Base-by-base conservation (phyloP, 2,888 invertebrate genomes). In the Drosophila nigritarsus region DNA sequence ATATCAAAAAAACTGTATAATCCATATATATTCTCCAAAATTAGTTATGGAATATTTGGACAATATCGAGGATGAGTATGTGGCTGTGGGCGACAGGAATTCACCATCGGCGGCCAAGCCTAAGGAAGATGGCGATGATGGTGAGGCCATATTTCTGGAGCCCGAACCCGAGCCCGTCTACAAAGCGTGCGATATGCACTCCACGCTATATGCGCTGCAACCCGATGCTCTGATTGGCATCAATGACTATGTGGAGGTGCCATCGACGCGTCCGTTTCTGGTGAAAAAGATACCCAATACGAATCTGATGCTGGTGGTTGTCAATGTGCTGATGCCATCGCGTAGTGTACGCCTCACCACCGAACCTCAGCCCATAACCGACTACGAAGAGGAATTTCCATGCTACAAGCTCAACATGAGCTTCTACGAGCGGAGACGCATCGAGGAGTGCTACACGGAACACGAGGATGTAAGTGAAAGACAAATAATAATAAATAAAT, bases 381-480 rank as follows among this genome's bases (percentile, higher is more conserved):
- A 92, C 27, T 94, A 94, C 80, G 92, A 93, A 0, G 94, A 94
- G 36, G 93, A 94, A 34, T 95, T 95, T 83, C 96, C 96, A 0
- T 97, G 97, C 90, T 96, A 97, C 86, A 97, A 97, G 92, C 93
- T 96, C 62, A 94, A 95, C 69, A 93, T 97, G 79, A 96, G 96
- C 78, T 94, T 94, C 65, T 93, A 97, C 76, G 94, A 94, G 5
- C 93, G 97, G 38, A 93, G 97, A 75, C 94, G 95, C 67, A 94
- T 97, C 32, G 95, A 95, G 69, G 96, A 96, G 65, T 97, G 97
- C 91, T 97, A 94, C 89, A 96, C 97, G 60, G 95, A 96, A 82
- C 96, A 97, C 93, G 95, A 95, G 45, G 93, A 95, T 93, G 96
- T 96, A 93, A 93, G 90, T 74, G n/a, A 0, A 2, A 8, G 5